Percentiles rank a stretch among this genome's conserved stretches.
Conservation (phyloP, 2,113 vertebrate species). For the Thymallus thymallus region DNA sequence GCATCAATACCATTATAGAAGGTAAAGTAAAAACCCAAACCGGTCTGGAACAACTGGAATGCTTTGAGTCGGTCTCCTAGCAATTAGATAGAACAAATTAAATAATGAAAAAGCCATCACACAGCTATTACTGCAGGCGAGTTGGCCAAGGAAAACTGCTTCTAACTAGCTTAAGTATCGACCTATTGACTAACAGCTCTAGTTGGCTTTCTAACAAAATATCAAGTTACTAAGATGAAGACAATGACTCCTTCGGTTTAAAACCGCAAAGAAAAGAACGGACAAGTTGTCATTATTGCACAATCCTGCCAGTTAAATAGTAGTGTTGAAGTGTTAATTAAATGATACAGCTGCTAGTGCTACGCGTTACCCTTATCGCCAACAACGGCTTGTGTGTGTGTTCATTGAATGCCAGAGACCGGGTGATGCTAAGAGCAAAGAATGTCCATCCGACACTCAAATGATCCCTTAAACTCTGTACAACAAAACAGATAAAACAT, state of each 20-base stretch:
- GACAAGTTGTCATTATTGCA: background rate
- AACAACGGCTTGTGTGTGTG: slow-evolving; percentile 44
- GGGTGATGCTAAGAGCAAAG: slow-evolving; percentile 48
- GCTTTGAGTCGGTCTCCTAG: no score
- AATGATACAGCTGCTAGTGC: slow-evolving; percentile 31
- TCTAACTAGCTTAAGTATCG: background rate
- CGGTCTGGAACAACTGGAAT: no score
- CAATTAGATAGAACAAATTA: no score
- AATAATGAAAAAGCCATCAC: background rate
- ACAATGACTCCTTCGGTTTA: slow-evolving; percentile 19
- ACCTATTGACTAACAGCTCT: background rate
- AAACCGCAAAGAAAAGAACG: background rate
- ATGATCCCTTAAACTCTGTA: background rate
- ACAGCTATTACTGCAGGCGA: no score
- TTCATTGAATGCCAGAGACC: slow-evolving; percentile 23
- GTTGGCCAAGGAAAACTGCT: no score
- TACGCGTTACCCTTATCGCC: slow-evolving; percentile 32
- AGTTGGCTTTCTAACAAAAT: slow-evolving; percentile 10
- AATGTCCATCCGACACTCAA: slow-evolving; percentile 1
- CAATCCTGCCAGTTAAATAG: background rate
- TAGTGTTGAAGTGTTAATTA: no score
- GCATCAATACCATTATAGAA: no score
- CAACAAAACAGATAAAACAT: slow-evolving; percentile 22
- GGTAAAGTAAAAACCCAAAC: no score
- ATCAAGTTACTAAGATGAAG: slow-evolving; percentile 17